A percentile compares a stretch with the other conserved stretches of the same genome.
phyloP scores from a whole-genome alignment of 2,797 vertebrate species.

The Eidolon dupreanum region DNA sequence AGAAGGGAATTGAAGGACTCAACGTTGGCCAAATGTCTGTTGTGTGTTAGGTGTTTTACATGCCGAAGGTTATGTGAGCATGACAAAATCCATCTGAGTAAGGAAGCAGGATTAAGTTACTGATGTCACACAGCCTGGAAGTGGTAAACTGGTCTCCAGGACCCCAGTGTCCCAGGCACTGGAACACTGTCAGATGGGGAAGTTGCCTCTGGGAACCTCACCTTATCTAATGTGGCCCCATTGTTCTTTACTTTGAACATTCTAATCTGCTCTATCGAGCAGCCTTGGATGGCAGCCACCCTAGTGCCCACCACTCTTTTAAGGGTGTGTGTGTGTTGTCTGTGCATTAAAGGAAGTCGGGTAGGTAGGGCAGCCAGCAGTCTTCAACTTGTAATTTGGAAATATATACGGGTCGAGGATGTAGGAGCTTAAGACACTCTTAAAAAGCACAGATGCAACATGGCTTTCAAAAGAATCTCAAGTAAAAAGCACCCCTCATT shows the following conservation, averaged over 20 bases:
- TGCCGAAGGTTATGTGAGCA: background rate
- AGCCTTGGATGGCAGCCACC: background rate
- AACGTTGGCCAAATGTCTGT: background rate
- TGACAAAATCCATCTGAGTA: background rate
- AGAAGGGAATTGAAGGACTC: background rate
- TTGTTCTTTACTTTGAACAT: background rate
- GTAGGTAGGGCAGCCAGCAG: background rate
- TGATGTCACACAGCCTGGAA: background rate
- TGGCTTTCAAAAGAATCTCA: conserved; percentile 1
- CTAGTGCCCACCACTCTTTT: background rate
- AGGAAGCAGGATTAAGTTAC: background rate
- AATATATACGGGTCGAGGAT: background rate
- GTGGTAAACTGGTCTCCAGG: background rate
- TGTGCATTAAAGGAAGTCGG: background rate
- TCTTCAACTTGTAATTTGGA: background rate
- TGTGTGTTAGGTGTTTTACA: background rate
- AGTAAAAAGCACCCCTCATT: background rate
- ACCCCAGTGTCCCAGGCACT: background rate
- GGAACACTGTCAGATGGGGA: background rate
- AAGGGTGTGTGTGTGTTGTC: background rate
- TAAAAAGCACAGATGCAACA: background rate
- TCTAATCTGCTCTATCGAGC: background rate
- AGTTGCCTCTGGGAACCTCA: background rate
- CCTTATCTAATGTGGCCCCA: background rate
- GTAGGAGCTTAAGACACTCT: background rate